Base-by-base conservation (phyloP, 2,797 vertebrate genomes). In the Nyctalus aviator region DNA sequence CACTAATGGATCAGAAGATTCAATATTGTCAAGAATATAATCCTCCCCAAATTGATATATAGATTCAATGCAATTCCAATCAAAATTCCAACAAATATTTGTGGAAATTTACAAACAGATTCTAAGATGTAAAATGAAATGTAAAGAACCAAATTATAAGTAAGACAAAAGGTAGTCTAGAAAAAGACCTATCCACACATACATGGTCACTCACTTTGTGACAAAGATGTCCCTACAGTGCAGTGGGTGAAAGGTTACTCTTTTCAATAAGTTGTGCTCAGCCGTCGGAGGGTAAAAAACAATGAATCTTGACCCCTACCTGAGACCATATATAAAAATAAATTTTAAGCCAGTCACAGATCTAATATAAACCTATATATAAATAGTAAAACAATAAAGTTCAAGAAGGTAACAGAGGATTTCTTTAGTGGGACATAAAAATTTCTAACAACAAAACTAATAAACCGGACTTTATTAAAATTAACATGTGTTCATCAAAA, bases 81-180 rank as follows among this genome's bases (percentile, higher is more conserved):
- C 20, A 89, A 62, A 85, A 90, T 91, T 92, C 35, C 46, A 81
- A 27, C n/a, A 88, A 48, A 72, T 32, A 72, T 37, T 48, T 93
- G n/a, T 93, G 78, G 20, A 92, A 87, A 78, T 87, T 81, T 84
- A 87, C 6, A 87, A 82, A 68, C 35, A 57, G 37, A 94, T 78
- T 92, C 27, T 77, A 94, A 85, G 71, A 86, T 21, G 10, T 41
- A 17, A 90, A 72, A 94, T 32, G 30, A 83, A 96, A 72, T 44
- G 13, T 27, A 83, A 78, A 83, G 17, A 18, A 32, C 64, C 76
- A 75, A 75, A 32, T 71, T 88, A 78, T 3, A 76, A 27, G 37
- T 62, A 89, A 72, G 46, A 89, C 13, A 76, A 53, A 84, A 84
- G 3, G 76, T 12, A 72, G 35, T 48, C 68, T 30, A 86, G 69